Percentiles rank a stretch among this genome's conserved stretches.
These are phyloP conservation scores for Mormoops blainvillei DNA, from an alignment of 2,113 vertebrate genomes.

Conservation along the genomic window DNA sequence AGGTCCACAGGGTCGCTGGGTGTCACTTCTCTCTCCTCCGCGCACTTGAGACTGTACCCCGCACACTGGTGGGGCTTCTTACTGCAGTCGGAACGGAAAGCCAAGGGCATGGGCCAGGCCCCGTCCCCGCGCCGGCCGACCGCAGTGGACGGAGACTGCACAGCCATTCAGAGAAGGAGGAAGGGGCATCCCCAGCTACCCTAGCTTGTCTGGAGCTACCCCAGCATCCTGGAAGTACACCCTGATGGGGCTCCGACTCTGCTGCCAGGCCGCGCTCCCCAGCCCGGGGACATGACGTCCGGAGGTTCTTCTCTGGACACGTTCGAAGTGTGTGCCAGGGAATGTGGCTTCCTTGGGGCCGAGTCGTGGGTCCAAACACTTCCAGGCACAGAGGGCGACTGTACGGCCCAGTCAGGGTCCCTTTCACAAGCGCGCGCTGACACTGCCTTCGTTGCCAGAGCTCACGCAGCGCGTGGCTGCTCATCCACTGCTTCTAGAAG, in stretches of 20 bases:
- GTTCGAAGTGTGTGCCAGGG: neutral
- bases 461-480: no score
- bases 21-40: neutral
- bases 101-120: neutral
- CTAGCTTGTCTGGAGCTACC: neutral
- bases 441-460: no score
- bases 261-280: neutral
- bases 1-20: accelerated
- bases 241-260: neutral
- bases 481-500: no score
- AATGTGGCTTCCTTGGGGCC: neutral
- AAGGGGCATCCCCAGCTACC: neutral
- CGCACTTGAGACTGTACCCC: no score
- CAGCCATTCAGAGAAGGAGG: neutral
- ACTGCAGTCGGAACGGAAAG: neutral
- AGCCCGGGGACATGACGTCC: neutral
- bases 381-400: neutral
- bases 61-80: neutral
- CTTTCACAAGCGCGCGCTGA: no score
- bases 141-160: accelerated
- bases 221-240: neutral
- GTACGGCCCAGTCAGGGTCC: neutral
- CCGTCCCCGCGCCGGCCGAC: neutral
- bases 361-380: neutral
- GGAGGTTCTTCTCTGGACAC: neutral